These are phyloP conservation scores for Ptycholaimellus sp. DNA, from an alignment of 2,888 invertebrate species.

Conservation along the genomic window DNA sequence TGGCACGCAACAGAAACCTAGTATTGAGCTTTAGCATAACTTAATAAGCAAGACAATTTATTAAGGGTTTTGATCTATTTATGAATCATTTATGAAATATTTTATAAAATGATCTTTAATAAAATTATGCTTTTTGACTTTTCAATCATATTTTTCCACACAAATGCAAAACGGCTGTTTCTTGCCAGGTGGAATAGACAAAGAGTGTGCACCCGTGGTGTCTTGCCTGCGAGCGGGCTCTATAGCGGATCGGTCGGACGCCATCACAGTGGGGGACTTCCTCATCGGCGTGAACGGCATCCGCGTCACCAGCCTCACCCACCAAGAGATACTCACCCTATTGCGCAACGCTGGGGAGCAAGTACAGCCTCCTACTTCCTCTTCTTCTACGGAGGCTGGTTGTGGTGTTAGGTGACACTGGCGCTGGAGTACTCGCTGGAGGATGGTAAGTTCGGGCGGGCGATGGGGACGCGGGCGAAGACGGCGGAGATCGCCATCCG, in stretches of 20 bases:
- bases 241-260: conserved; percentile 37
- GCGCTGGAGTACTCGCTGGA: not conserved
- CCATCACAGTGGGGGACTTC: conserved; percentile 42
- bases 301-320: conserved; percentile 46
- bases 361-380: conserved; percentile 32
- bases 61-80: too few relatives aligned
- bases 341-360: conserved; percentile 48
- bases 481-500: conserved; percentile 40
- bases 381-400: not conserved
- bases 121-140: too few relatives aligned
- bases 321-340: conserved; percentile 49
- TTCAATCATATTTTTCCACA: too few relatives aligned
- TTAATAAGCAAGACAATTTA: too few relatives aligned
- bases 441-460: too few relatives aligned
- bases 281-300: conserved; percentile 58
- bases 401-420: not conserved
- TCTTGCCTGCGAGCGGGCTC: conserved; percentile 45
- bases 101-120: too few relatives aligned
- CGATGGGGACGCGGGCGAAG: conserved; percentile 7
- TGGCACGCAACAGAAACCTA: too few relatives aligned
- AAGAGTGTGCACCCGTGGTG: conserved; percentile 42
- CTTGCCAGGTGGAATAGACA: conserved; percentile 45
- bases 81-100: too few relatives aligned
- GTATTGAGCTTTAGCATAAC: too few relatives aligned
- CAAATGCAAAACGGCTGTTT: too few relatives aligned